Base-by-base conservation (phyloP, 2,888 invertebrate genomes). In the Nebria brevicollis region DNA sequence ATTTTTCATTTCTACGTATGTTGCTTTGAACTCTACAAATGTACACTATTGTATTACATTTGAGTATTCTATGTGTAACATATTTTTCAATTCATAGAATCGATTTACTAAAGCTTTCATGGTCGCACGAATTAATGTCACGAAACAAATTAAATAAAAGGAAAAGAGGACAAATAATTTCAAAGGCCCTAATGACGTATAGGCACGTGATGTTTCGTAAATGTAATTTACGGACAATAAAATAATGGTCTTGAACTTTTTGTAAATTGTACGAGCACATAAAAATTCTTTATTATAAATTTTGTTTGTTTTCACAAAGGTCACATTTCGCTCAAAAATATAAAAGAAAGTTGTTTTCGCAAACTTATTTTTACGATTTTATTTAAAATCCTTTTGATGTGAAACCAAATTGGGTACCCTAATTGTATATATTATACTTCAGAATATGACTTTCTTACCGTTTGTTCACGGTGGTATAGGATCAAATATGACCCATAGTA, bases 61-160 rank as follows among this genome's bases (percentile, higher is more conserved):
- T 8, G 11, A 54, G 8, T 54, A 54, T 43, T 8, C 43, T 43
- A 43, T 43, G 43, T 54, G 8, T 13, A 8, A 54, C 54, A 13
- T 54, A 54, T 54, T 7, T 54, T 54, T 54, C 54, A 54, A 54
- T 54, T 54, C 13, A 54, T 54, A 6, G 8, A 11, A 54, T 54
- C 54, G 15, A 25, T 68, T 68, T 15, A 25, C 68, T 68, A 68
- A 15, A 76, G 43, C 68, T 70, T 80, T 70, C 80, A 80, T 72
- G 75, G 75, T 68, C 80, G 42, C 68, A 75, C 34, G 72, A 79
- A 68, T 79, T 70, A 80, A 75, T 75, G 80, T 75, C 80, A 80
- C 72, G 75, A 70, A 80, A 80, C 72, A 42, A 43, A 75, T 34
- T 42, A 79, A 4, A 74, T 75, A 79, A 34, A 34, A 8, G 4